These are phyloP conservation scores for Drosophila leonis DNA, from an alignment of 2,888 invertebrate genomes.

Conservation along the genomic window DNA sequence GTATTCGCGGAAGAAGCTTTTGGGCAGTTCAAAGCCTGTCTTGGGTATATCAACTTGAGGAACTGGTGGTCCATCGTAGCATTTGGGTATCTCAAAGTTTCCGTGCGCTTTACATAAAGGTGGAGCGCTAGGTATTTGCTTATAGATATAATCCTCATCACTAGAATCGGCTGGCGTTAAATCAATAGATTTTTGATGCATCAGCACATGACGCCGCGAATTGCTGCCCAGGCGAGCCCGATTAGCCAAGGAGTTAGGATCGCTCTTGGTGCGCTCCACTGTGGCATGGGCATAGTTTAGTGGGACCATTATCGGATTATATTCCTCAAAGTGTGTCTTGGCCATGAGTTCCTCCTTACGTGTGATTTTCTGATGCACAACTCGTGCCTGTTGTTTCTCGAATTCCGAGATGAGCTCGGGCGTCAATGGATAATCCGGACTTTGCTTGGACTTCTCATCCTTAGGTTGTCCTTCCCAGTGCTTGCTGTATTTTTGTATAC, in stretches of 20 bases:
- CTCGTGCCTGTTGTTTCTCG: slow-evolving; percentile 86
- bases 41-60: slow-evolving; percentile 87
- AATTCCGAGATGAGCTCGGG: slow-evolving; percentile 88
- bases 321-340: slow-evolving; percentile 89
- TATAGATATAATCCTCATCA: slow-evolving; percentile 92
- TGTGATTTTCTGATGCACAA: slow-evolving; percentile 86
- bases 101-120: slow-evolving; percentile 90
- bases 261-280: slow-evolving; percentile 94
- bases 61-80: slow-evolving; percentile 81
- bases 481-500: slow-evolving; percentile 87
- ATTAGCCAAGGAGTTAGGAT: slow-evolving; percentile 92
- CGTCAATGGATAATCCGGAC: slow-evolving; percentile 86
- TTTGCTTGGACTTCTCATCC: slow-evolving; percentile 87
- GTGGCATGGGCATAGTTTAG: slow-evolving; percentile 89
- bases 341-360: slow-evolving; percentile 89
- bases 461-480: slow-evolving; percentile 82
- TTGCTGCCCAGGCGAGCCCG: slow-evolving; percentile 90
- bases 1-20: slow-evolving; percentile 90
- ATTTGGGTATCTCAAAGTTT: slow-evolving; percentile 89
- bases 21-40: slow-evolving; percentile 90
- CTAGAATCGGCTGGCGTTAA: slow-evolving; percentile 94
- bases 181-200: slow-evolving; percentile 95
- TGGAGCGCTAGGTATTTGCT: slow-evolving; percentile 91
- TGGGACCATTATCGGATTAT: slow-evolving; percentile 89
- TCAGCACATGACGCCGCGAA: slow-evolving; percentile 91